A percentile compares a stretch with the other conserved stretches of the same genome.
Conservation (phyloP, 2,797 vertebrate genomes). For the Darevskia mixta region DNA sequence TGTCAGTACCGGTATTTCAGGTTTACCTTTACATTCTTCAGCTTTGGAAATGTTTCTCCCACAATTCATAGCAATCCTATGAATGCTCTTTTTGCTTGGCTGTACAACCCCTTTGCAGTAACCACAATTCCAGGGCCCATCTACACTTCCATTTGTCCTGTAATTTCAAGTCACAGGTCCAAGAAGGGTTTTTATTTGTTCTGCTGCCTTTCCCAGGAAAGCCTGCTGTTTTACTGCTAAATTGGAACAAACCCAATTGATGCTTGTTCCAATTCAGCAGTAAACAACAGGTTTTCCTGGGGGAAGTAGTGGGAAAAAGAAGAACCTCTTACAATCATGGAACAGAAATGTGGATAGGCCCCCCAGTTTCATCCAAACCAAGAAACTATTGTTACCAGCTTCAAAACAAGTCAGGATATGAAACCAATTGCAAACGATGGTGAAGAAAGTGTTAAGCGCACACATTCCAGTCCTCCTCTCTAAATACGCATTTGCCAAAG, state of each 20-base stretch:
- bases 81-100: background rate
- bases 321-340: too few relatives aligned
- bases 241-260: too few relatives aligned
- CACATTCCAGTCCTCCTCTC: background rate
- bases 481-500: background rate
- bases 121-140: background rate
- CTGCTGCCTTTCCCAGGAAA: too few relatives aligned
- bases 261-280: too few relatives aligned
- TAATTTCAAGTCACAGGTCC: too few relatives aligned
- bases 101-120: background rate
- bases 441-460: background rate
- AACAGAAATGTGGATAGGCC: background rate
- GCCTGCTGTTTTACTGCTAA: too few relatives aligned
- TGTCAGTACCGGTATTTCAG: background rate
- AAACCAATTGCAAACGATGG: background rate
- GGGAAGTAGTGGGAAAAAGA: too few relatives aligned
- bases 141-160: too few relatives aligned
- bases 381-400: background rate
- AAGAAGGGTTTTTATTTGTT: too few relatives aligned
- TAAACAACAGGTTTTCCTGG: too few relatives aligned
- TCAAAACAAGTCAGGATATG: background rate
- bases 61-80: background rate
- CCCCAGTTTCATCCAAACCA: background rate
- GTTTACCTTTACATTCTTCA: background rate
- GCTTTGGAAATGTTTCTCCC: background rate